Base-by-base conservation (phyloP, 1,140 invertebrate species). In the Brachionus angularis region DNA sequence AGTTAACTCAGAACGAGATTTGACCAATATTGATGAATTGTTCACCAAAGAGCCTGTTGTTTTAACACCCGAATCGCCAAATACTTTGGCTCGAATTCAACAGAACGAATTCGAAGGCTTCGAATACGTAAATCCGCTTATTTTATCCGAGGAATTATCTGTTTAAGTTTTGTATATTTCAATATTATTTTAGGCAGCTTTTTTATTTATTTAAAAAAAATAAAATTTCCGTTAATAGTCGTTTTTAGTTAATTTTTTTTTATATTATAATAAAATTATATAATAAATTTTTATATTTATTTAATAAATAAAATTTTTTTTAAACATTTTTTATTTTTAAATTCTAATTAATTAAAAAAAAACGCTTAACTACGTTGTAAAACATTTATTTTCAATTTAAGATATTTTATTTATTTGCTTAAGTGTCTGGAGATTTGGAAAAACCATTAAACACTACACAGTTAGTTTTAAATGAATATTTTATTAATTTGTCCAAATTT, bases 11-110 rank as follows among this genome's bases (percentile, higher is more conserved):
- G 84, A 85, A 47, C 73, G 82, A 3, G 96, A 98, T 85, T 85
- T 98, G 79, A 91, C 93, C 76, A 95, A 98, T 84, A 98, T 98
- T 87, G 96, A 97, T 77, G 92, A 92, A n/a, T 91, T 95, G 83
- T 98, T 98, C 84, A 98, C 95, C 69, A 91, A 93, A 79, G 95
- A 98, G 82, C 91, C 93, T 52, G 93, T 98, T 42, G 88, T 91
- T 78, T 87, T 98, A 71, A 98, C 96, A 64, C 93, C 94, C 39
- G 49, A 53, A 16, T 50, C 67, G 16, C 46, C 49, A 5, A 34
- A 34, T 42, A 47, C 62, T 23, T 23, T 67, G 4, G 62, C 62
- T 16, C 62, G 42, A 21, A 31, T 67, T 5, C 62, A 67, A 36
- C 62, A 67, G 47, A 67, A 67, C 18, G 70, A 71, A 42, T 71